Percentiles rank a stretch among this genome's conserved stretches.
These are phyloP conservation scores for Phocides pigmalion DNA, from an alignment of 1,140 invertebrate species.

Conservation along the genomic window DNA sequence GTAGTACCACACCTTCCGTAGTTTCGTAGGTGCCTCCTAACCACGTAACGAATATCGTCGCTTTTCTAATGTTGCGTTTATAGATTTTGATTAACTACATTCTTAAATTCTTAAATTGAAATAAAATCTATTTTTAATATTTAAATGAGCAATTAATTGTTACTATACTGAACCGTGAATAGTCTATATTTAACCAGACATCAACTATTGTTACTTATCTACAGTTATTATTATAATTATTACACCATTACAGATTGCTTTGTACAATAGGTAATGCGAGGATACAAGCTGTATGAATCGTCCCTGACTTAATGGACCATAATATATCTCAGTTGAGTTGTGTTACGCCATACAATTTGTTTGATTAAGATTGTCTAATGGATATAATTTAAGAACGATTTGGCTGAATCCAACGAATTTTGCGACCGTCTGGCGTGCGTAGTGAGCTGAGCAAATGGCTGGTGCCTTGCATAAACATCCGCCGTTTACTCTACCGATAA, in stretches of 20 bases:
- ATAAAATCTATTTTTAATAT: too few relatives aligned
- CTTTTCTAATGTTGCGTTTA: too few relatives aligned
- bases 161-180: too few relatives aligned
- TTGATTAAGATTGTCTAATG: conserved; percentile 25
- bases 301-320: conserved; percentile 15
- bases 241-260: neutral
- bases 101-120: too few relatives aligned
- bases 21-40: too few relatives aligned
- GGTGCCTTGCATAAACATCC: conserved; percentile 62
- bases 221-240: neutral
- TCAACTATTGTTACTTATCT: too few relatives aligned
- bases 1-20: neutral
- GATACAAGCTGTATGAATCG: neutral
- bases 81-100: too few relatives aligned
- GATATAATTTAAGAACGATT: conserved; percentile 34
- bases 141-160: too few relatives aligned
- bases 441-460: conserved; percentile 40
- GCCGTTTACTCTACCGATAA: conserved; percentile 60
- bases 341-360: conserved; percentile 28
- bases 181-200: too few relatives aligned
- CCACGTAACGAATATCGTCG: too few relatives aligned
- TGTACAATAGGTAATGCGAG: neutral
- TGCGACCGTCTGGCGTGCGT: conserved; percentile 21
- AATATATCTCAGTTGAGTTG: conserved; percentile 9
- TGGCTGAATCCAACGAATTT: conserved; percentile 22